Evolutionary conservation across 1,140 invertebrate species (phyloP).

Genomic region (Lordiphosa mommai): DNA sequence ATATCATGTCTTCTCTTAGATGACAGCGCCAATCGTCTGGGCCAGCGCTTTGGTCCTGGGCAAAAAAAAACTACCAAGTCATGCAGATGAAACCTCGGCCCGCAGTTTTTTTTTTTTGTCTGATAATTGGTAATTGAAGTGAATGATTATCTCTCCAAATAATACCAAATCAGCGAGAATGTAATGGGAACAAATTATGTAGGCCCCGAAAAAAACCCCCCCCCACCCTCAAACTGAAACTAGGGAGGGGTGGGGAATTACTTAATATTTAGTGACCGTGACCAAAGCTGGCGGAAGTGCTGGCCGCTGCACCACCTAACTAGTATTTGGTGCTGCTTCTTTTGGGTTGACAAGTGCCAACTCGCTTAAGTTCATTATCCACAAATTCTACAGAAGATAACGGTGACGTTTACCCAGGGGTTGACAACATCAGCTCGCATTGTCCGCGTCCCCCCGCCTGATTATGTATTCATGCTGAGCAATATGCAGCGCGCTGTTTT

Average conservation of each 20-base stretch:
- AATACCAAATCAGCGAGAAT: slow-evolving; percentile 46
- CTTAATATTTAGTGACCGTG: slow-evolving; percentile 62
- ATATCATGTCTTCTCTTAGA: slow-evolving; percentile 15
- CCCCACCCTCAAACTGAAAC: too few relatives aligned
- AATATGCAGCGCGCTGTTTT: neutral
- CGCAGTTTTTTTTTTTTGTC: neutral
- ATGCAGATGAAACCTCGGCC: too few relatives aligned
- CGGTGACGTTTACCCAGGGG: slow-evolving; percentile 27
- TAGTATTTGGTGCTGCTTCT: too few relatives aligned
- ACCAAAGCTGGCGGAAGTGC: slow-evolving; percentile 19
- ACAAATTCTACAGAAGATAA: slow-evolving; percentile 13
- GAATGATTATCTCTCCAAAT: slow-evolving; percentile 59
- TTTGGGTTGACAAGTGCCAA: too few relatives aligned
- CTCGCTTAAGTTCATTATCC: slow-evolving; percentile 48
- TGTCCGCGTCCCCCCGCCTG: slow-evolving; percentile 25
- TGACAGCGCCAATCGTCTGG: slow-evolving; percentile 26
- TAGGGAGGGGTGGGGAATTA: too few relatives aligned
- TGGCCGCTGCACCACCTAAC: slow-evolving; percentile 42
- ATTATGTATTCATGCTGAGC: slow-evolving; percentile 74
- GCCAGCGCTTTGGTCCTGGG: neutral
- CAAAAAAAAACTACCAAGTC: slow-evolving; percentile 31
- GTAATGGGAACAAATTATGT: slow-evolving; percentile 49
- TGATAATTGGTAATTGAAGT: slow-evolving; percentile 56
- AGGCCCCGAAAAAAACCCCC: too few relatives aligned
- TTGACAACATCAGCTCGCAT: slow-evolving; percentile 61